Evolutionary conservation across 2,797 vertebrate species (phyloP).

Genomic region (Serranus cabrilla): DNA sequence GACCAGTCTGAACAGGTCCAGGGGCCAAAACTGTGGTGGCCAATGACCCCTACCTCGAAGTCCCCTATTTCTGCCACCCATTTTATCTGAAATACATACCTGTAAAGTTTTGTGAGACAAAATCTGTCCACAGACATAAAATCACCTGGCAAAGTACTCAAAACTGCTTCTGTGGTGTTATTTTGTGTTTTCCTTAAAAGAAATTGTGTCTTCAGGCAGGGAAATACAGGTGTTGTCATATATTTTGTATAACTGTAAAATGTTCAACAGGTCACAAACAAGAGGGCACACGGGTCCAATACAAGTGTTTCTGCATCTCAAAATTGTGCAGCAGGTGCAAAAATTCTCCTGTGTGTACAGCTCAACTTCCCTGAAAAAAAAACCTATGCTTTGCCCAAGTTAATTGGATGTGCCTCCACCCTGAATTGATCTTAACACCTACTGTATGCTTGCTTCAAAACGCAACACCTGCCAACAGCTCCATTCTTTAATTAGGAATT

Average conservation of each 20-base stretch:
- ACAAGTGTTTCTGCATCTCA: not conserved
- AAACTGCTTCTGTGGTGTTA: no score
- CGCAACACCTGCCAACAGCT: constrained; percentile 46
- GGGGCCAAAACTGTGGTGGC: no score
- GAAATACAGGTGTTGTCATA: no score
- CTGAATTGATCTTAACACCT: constrained; percentile 25
- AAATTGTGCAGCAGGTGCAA: not conserved
- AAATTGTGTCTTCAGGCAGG: no score
- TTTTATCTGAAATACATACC: no score
- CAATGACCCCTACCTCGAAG: no score
- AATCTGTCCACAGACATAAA: no score
- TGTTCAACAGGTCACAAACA: not conserved
- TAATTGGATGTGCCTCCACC: constrained; percentile 43
- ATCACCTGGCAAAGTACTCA: no score
- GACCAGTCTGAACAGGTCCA: no score
- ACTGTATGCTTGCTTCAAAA: constrained; percentile 28
- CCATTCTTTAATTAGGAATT: constrained; percentile 52
- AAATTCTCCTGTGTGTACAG: not conserved
- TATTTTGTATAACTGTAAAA: not conserved
- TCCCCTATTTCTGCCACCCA: no score
- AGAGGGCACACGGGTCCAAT: not conserved
- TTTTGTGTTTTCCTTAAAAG: no score
- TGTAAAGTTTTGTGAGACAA: no score
- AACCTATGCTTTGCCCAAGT: not conserved
- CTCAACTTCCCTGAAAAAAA: not conserved